Evolutionary conservation across 1,140 invertebrate species (phyloP).

Genomic region (Aphaenogaster rudis): DNA sequence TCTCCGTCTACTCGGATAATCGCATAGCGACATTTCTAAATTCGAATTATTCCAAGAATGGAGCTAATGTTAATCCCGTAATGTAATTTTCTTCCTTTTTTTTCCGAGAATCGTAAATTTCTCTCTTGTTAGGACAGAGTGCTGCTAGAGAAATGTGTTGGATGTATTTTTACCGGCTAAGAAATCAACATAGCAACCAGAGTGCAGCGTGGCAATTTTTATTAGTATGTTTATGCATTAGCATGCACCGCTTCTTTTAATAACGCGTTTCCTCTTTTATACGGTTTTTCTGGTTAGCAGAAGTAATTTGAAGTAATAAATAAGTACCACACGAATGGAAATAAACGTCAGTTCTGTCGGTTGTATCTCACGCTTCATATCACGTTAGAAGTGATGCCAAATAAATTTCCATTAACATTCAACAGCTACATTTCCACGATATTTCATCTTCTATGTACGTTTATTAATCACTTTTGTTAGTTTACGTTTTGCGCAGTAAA

Average conservation of each 20-base stretch:
- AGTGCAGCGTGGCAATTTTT: slow-evolving; percentile 5
- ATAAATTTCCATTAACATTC: slow-evolving; percentile 35
- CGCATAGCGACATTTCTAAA: neutral
- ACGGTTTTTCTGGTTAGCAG: neutral
- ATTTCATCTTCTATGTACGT: slow-evolving; percentile 31
- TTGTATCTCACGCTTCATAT: neutral
- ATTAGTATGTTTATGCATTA: neutral
- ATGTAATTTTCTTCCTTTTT: slow-evolving; percentile 1
- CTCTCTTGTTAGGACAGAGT: neutral
- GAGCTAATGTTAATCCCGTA: neutral
- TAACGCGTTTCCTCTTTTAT: neutral
- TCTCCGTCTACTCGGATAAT: neutral
- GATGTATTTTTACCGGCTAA: neutral
- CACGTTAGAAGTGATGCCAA: neutral
- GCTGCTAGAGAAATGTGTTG: neutral
- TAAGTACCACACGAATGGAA: slow-evolving; percentile 21
- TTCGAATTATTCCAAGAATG: neutral
- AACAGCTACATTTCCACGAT: neutral
- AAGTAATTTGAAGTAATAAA: slow-evolving; percentile 37
- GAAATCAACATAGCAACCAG: neutral
- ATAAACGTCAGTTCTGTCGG: slow-evolving; percentile 8
- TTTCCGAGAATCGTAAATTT: neutral
- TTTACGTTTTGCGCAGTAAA: neutral
- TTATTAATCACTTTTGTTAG: slow-evolving; percentile 31
- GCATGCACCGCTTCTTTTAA: neutral